Conservation (phyloP, 2,888 invertebrate species). For the Epirrita christyi region DNA sequence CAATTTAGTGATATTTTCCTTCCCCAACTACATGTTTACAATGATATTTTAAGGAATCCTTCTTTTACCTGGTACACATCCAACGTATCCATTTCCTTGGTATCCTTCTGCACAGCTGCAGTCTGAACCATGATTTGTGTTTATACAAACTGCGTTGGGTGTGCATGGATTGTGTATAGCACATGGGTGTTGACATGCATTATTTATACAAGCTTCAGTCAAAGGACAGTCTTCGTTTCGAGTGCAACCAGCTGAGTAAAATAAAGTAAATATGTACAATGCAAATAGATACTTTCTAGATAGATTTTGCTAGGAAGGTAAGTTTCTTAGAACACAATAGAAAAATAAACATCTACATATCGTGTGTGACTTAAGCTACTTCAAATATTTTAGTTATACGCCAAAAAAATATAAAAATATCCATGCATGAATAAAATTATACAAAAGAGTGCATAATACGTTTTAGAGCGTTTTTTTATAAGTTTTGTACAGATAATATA, state of each 20-base stretch:
- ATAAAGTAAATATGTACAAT: constrained; percentile 51
- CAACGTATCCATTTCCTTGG: constrained; percentile 93
- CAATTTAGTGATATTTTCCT: constrained; percentile 10
- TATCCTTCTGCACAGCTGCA: constrained; percentile 94
- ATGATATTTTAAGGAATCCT: not conserved
- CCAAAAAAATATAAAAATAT: not conserved
- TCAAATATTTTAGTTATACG: not conserved
- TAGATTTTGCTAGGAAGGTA: not conserved
- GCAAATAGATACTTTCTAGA: constrained; percentile 30
- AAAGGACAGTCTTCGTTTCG: constrained; percentile 93
- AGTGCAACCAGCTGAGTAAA: constrained; percentile 92
- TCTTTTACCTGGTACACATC: constrained; percentile 90
- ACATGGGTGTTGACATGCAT: constrained; percentile 94
- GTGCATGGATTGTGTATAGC: constrained; percentile 93
- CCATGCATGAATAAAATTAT: not conserved
- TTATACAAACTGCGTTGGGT: constrained; percentile 93
- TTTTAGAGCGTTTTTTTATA: not conserved
- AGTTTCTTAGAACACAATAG: not conserved
- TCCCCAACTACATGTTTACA: not conserved
- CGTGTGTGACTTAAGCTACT: not conserved
- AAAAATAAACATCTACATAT: not conserved
- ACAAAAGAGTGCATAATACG: not conserved
- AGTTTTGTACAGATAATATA: not conserved
- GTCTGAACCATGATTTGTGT: constrained; percentile 94
- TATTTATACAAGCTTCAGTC: constrained; percentile 94